Evolutionary conservation across 2,888 invertebrate species (phyloP).

Genomic region (Orchestes rusci): DNA sequence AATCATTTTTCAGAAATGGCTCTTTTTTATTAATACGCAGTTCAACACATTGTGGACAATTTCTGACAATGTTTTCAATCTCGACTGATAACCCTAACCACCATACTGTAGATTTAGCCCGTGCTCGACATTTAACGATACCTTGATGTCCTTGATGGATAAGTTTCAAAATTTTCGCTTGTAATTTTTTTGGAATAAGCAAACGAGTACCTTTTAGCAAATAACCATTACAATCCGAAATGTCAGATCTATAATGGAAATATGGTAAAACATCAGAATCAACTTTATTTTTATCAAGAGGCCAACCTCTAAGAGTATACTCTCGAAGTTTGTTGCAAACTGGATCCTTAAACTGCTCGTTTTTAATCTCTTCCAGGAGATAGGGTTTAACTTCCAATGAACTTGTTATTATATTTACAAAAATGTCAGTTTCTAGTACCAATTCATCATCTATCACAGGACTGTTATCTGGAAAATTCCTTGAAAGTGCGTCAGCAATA

Average conservation of each 20-base stretch:
- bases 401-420: neutral
- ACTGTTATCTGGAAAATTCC: conserved; percentile 11
- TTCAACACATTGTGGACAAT: neutral
- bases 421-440: neutral
- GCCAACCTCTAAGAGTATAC: neutral
- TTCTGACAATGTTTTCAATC: neutral
- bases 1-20: neutral
- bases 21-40: neutral
- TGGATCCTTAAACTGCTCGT: neutral
- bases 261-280: neutral
- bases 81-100: neutral
- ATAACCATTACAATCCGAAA: neutral
- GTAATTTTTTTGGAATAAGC: neutral
- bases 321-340: neutral
- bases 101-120: neutral
- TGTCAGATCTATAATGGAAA: neutral
- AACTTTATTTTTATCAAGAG: neutral
- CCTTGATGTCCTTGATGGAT: neutral
- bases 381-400: neutral
- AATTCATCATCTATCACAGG: neutral
- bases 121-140: neutral
- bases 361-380: neutral
- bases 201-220: neutral
- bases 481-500: conserved; percentile 25
- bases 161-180: neutral